Conservation (phyloP, 1,140 invertebrate species). For the Brachionus angularis region DNA sequence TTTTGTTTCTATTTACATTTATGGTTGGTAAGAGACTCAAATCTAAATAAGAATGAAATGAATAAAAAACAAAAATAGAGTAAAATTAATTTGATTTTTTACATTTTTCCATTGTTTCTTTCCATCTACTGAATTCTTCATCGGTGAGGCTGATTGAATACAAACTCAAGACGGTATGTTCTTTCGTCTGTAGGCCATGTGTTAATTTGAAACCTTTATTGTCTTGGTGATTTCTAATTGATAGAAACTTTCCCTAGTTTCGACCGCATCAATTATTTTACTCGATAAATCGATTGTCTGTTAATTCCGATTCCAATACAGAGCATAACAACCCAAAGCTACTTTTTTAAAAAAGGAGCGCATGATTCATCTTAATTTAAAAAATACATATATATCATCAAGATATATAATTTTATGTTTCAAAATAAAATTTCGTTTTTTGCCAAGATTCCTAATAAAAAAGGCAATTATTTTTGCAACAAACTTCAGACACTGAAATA, state of each 20-base stretch:
- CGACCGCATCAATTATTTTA: conserved; percentile 85
- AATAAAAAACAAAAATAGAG: background rate
- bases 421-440: no score
- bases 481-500: conserved; percentile 48
- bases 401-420: no score
- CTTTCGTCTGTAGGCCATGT: conserved; percentile 82
- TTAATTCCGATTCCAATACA: conserved; percentile 92
- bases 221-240: conserved; percentile 77
- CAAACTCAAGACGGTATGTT: conserved; percentile 89
- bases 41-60: no score
- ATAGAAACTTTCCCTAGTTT: conserved; percentile 91
- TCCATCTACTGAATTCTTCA: conserved; percentile 87
- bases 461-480: no score
- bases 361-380: conserved; percentile 88
- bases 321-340: conserved; percentile 85
- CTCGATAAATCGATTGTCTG: conserved; percentile 79
- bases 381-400: no score
- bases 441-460: conserved; percentile 44
- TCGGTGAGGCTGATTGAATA: conserved; percentile 91
- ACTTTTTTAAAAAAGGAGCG: conserved; percentile 87
- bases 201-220: conserved; percentile 72
- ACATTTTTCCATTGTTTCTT: conserved; percentile 72
- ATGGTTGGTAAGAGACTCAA: conserved; percentile 19
- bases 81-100: background rate
- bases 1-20: conserved; percentile 3